phyloP scores from a whole-genome alignment of 2,888 invertebrate genomes.

The Cryptocephalus moraei region DNA sequence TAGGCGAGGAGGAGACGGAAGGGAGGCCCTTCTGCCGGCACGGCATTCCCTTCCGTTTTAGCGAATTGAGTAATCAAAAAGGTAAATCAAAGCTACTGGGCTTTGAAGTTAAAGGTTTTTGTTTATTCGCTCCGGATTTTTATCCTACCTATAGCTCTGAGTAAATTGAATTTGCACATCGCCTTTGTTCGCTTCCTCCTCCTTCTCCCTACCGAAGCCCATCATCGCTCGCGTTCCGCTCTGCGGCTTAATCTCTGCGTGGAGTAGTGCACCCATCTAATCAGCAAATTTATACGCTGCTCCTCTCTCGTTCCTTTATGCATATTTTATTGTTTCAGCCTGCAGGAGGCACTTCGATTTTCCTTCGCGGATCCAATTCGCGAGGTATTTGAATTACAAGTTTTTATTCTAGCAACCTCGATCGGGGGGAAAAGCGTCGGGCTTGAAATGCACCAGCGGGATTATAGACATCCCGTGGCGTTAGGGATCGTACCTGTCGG shows the following conservation, averaged over 20 bases:
- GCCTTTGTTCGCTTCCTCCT: constrained; percentile 24
- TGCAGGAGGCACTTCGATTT: background rate
- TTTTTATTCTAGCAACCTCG: too few relatives aligned
- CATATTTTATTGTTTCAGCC: constrained; percentile 1
- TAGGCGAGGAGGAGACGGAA: constrained; percentile 13
- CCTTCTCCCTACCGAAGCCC: constrained; percentile 23
- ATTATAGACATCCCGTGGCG: too few relatives aligned
- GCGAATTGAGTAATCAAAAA: constrained; percentile 32
- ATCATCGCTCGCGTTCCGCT: constrained; percentile 21
- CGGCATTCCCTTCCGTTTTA: constrained; percentile 10
- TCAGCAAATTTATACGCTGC: constrained; percentile 15
- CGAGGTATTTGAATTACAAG: too few relatives aligned
- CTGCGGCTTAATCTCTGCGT: constrained; percentile 26
- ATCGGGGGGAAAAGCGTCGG: too few relatives aligned
- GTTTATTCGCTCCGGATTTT: constrained; percentile 32
- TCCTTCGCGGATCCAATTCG: too few relatives aligned
- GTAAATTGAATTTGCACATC: constrained; percentile 34
- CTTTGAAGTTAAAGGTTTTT: constrained; percentile 30
- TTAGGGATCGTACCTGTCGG: too few relatives aligned
- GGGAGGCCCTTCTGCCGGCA: constrained; percentile 10
- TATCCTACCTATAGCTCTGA: constrained; percentile 30
- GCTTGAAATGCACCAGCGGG: too few relatives aligned
- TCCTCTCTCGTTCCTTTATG: background rate
- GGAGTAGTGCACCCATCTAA: constrained; percentile 21
- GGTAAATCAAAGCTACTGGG: constrained; percentile 33